phyloP scores from a whole-genome alignment of 2,113 vertebrate species.

The Microcebus murinus region DNA sequence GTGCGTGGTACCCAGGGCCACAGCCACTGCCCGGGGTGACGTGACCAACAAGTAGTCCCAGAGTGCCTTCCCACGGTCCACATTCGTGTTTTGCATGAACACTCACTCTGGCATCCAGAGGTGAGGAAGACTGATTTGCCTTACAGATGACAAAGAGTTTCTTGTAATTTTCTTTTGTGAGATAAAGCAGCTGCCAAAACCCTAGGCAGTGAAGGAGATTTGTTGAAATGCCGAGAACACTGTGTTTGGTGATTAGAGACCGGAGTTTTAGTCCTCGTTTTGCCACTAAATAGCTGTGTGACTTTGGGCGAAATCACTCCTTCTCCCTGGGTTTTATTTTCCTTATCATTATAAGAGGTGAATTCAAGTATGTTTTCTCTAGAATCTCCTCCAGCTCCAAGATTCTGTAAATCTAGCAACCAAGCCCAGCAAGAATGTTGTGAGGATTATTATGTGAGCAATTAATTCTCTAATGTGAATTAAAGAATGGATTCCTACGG shows the following conservation, averaged over 20 bases:
- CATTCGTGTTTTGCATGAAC: not conserved
- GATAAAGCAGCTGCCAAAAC: not conserved
- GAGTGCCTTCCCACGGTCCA: too few relatives aligned
- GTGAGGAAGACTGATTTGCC: not conserved
- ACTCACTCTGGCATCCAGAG: not conserved
- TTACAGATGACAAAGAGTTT: not conserved
- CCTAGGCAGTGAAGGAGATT: too few relatives aligned
- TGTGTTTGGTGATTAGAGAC: not conserved
- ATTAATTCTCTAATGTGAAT: not conserved
- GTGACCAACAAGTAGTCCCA: rapidly evolving
- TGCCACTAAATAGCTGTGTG: not conserved
- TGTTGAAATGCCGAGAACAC: not conserved
- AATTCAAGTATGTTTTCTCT: not conserved
- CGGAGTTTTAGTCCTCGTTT: not conserved
- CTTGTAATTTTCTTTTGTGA: not conserved
- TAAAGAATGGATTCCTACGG: not conserved
- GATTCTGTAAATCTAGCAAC: not conserved
- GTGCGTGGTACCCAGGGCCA: rapidly evolving
- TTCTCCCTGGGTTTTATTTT: not conserved
- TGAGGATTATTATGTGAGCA: not conserved
- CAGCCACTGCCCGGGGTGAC: rapidly evolving
- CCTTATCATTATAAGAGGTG: not conserved
- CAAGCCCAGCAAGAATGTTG: not conserved
- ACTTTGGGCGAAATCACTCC: not conserved
- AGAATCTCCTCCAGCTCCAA: not conserved